phyloP scores from a whole-genome alignment of 2,797 vertebrate species.

The Coilia nasus region DNA sequence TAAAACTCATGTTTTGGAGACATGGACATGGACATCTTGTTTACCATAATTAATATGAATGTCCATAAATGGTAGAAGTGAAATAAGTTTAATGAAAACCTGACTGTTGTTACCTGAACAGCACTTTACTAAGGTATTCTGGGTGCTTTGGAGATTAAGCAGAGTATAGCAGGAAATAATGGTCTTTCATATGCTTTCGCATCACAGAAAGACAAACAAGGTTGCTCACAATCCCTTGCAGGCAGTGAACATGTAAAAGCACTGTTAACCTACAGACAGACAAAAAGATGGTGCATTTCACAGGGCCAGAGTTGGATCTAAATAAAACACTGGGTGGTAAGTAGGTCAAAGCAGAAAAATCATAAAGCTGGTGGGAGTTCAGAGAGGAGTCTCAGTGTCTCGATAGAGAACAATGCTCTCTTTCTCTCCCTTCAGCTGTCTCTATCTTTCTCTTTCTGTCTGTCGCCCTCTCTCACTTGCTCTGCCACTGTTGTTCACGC shows the following conservation, averaged over 20 bases:
- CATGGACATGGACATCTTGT: too few species aligned
- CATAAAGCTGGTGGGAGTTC: slow-evolving; percentile 70
- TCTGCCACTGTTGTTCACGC: not conserved
- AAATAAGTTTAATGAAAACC: not conserved
- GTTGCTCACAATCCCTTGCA: slow-evolving; percentile 54
- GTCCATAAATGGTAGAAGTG: too few species aligned
- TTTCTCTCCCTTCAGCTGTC: slow-evolving; percentile 6
- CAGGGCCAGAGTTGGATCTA: slow-evolving; percentile 70
- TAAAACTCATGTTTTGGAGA: too few species aligned
- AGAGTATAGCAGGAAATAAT: not conserved
- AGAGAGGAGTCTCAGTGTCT: slow-evolving; percentile 65
- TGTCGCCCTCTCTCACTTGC: not conserved
- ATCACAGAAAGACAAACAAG: not conserved
- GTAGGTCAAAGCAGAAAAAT: slow-evolving; percentile 76
- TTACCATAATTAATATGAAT: too few species aligned
- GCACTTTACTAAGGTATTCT: not conserved
- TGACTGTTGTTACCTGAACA: not conserved
- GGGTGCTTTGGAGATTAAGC: not conserved
- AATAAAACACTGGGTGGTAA: slow-evolving; percentile 75
- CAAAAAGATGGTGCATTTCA: slow-evolving; percentile 63
- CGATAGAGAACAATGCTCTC: slow-evolving; percentile 48
- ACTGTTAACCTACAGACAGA: slow-evolving; percentile 69
- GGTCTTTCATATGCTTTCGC: not conserved
- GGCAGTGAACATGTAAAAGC: slow-evolving; percentile 60
- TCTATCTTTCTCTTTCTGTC: not conserved